Conservation (phyloP, 2,113 vertebrate genomes). For the Neotoma lepida region DNA sequence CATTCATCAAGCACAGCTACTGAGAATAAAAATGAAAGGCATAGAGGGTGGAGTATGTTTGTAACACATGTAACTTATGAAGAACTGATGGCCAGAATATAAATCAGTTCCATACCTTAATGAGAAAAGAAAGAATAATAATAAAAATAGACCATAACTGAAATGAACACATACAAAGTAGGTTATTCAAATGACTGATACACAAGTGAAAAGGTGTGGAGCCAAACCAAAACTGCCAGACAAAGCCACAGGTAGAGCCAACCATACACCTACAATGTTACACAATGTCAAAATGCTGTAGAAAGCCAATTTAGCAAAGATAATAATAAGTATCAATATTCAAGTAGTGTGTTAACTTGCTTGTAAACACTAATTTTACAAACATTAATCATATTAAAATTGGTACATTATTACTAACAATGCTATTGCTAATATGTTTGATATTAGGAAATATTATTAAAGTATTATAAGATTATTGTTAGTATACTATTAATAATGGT, state of each 20-base stretch:
- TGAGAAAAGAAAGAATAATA: background rate
- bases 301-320: background rate
- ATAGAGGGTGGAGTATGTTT: background rate
- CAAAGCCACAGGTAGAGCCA: background rate
- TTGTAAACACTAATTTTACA: slow-evolving; percentile 1
- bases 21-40: background rate
- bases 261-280: background rate
- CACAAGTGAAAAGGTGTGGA: background rate
- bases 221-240: background rate
- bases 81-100: background rate
- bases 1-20: background rate
- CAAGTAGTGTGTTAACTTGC: background rate
- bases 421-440: background rate
- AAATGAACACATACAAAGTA: background rate
- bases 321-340: background rate
- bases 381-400: slow-evolving; percentile 2
- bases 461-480: background rate
- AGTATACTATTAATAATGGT: background rate
- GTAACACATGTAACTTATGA: background rate
- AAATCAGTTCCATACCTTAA: background rate
- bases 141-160: background rate
- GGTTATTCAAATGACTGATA: background rate
- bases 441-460: background rate
- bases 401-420: background rate
- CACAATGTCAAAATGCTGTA: background rate